A percentile compares a stretch with the other conserved stretches of the same genome.
These are phyloP conservation scores for Sussaba pulchella DNA, from an alignment of 2,888 invertebrate species.

Conservation along the genomic window DNA sequence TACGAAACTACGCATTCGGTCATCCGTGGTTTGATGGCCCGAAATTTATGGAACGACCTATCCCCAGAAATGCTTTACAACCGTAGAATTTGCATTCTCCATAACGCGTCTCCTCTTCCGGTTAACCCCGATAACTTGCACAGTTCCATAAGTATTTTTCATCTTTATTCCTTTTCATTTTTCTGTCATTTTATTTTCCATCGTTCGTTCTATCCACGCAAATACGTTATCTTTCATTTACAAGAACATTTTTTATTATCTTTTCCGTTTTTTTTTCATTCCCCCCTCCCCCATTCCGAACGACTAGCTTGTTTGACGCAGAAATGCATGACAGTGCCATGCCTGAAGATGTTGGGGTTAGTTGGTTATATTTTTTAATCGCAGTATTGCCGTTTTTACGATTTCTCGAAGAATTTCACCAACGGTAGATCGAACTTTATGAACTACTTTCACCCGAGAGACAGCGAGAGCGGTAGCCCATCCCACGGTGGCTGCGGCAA, in stretches of 20 bases:
- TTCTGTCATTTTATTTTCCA: not conserved
- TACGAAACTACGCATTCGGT: slow-evolving; percentile 49
- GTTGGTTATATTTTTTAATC: not conserved
- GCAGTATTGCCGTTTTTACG: no score
- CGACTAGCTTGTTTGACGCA: slow-evolving; percentile 32
- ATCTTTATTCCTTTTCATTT: not conserved
- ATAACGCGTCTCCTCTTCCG: slow-evolving; percentile 31
- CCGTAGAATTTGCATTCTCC: slow-evolving; percentile 51
- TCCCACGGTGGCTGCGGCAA: no score
- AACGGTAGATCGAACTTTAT: no score
- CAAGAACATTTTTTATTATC: slow-evolving; percentile 39
- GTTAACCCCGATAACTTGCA: slow-evolving; percentile 55
- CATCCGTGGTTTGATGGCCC: slow-evolving; percentile 48
- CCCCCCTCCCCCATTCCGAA: slow-evolving; percentile 28
- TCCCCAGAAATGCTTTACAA: not conserved
- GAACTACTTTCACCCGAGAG: no score
- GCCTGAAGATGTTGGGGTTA: not conserved
- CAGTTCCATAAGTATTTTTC: slow-evolving; percentile 28
- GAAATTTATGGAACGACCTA: slow-evolving; percentile 47
- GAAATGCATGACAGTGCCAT: not conserved
- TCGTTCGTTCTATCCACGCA: not conserved
- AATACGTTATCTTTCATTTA: not conserved
- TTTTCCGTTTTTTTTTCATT: slow-evolving; percentile 2
- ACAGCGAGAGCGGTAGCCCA: no score
- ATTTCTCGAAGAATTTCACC: no score